A percentile compares a stretch with the other conserved stretches of the same genome.
Evolutionary conservation across 1,140 invertebrate genomes (phyloP).

Genomic region (Bilobella aurantiaca): DNA sequence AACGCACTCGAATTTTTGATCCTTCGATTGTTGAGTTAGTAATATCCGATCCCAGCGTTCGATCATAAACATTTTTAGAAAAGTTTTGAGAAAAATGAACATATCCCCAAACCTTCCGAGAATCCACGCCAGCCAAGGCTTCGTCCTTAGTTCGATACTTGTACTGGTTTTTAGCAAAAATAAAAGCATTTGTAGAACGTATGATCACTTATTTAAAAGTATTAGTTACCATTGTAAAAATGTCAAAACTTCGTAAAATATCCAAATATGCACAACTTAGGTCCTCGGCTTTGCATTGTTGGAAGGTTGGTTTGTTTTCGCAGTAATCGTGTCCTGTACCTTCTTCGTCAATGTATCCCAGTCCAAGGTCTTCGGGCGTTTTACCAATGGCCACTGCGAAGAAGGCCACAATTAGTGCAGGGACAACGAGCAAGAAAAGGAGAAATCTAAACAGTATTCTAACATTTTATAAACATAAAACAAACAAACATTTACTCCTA

Average conservation of each 20-base stretch:
- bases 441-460: slow-evolving; percentile 53
- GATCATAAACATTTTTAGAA: slow-evolving; percentile 61
- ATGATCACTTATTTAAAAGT: background rate
- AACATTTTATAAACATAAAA: background rate
- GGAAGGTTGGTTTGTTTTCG: background rate
- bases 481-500: too few relatives aligned
- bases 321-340: slow-evolving; percentile 37
- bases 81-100: slow-evolving; percentile 77
- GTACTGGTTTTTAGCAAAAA: background rate
- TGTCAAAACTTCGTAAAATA: background rate
- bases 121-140: slow-evolving; percentile 57
- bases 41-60: slow-evolving; percentile 55
- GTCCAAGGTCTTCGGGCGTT: slow-evolving; percentile 67
- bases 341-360: slow-evolving; percentile 79
- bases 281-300: background rate
- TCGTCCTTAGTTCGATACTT: slow-evolving; percentile 38
- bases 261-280: background rate
- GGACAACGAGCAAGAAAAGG: slow-evolving; percentile 81
- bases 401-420: slow-evolving; percentile 41
- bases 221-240: background rate
- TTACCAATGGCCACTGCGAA: slow-evolving; percentile 67
- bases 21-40: slow-evolving; percentile 63
- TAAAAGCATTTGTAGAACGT: background rate
- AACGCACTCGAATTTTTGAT: slow-evolving; percentile 68
- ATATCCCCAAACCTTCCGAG: slow-evolving; percentile 72